phyloP scores from a whole-genome alignment of 2,797 vertebrate species.

The Molossus alvarezi region DNA sequence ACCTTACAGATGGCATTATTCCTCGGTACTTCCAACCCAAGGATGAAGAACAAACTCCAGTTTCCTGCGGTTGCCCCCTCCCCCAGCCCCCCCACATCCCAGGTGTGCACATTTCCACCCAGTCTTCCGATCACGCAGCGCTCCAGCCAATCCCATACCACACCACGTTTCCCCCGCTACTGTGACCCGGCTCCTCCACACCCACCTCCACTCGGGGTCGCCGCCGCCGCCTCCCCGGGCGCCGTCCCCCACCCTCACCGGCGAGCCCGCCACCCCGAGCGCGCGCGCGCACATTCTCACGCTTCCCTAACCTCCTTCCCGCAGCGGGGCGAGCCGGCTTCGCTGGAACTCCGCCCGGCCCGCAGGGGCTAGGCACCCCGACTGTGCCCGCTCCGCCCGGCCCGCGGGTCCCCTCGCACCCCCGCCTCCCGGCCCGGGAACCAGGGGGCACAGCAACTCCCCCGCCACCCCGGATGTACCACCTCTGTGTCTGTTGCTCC shows the following conservation, averaged over 20 bases:
- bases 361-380: background rate
- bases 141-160: background rate
- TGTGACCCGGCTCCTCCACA: background rate
- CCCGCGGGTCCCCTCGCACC: background rate
- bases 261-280: slow-evolving; percentile 46
- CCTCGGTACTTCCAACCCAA: background rate
- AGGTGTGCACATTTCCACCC: slow-evolving; percentile 74
- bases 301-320: slow-evolving; percentile 72
- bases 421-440: background rate
- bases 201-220: slow-evolving; percentile 48
- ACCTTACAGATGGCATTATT: background rate
- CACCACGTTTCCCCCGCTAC: background rate
- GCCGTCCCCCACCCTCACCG: background rate
- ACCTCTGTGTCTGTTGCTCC: slow-evolving; percentile 2
- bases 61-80: slow-evolving; percentile 16
- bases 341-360: background rate
- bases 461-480: slow-evolving; percentile 55
- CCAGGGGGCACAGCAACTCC: slow-evolving; percentile 63
- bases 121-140: background rate
- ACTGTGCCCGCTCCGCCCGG: slow-evolving; percentile 1
- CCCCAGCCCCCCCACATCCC: background rate
- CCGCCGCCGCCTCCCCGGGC: background rate
- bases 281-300: slow-evolving; percentile 66
- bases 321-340: background rate
- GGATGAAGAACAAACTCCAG: background rate